Conservation (phyloP, 2,113 vertebrate genomes). For the Parus major region DNA sequence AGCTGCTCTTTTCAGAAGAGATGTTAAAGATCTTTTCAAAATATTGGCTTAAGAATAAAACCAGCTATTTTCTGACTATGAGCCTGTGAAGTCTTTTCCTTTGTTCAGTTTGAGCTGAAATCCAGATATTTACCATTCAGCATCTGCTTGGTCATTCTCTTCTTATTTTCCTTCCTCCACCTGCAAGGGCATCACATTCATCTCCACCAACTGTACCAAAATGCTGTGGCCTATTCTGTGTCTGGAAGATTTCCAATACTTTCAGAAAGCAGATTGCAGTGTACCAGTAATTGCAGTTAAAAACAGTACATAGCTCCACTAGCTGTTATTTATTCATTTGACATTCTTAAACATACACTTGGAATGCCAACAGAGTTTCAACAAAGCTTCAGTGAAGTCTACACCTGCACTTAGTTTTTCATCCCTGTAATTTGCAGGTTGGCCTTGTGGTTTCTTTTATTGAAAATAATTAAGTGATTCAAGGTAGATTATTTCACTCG, state of each 20-base stretch:
- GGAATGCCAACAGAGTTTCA: conserved; percentile 42
- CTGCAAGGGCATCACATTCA: neutral
- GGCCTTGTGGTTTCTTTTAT: conserved; percentile 25
- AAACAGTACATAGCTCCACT: conserved; percentile 11
- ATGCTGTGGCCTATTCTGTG: neutral
- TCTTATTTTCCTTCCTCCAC: neutral
- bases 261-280: conserved; percentile 40
- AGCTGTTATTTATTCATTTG: conserved; percentile 58
- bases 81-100: neutral
- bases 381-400: conserved; percentile 49
- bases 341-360: conserved; percentile 54
- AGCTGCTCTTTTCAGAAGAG: neutral
- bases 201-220: neutral
- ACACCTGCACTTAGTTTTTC: conserved; percentile 53
- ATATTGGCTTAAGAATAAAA: neutral
- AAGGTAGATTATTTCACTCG: conserved; percentile 28
- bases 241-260: conserved; percentile 37
- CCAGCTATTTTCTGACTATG: neutral
- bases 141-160: neutral
- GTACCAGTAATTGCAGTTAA: conserved; percentile 48
- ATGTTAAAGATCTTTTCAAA: neutral
- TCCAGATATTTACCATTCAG: neutral
- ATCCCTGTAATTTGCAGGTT: conserved; percentile 60
- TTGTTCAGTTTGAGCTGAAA: neutral
- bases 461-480: conserved; percentile 55